Conservation (phyloP, 2,797 vertebrate genomes). For the Oryzias dopingdopingensis region DNA sequence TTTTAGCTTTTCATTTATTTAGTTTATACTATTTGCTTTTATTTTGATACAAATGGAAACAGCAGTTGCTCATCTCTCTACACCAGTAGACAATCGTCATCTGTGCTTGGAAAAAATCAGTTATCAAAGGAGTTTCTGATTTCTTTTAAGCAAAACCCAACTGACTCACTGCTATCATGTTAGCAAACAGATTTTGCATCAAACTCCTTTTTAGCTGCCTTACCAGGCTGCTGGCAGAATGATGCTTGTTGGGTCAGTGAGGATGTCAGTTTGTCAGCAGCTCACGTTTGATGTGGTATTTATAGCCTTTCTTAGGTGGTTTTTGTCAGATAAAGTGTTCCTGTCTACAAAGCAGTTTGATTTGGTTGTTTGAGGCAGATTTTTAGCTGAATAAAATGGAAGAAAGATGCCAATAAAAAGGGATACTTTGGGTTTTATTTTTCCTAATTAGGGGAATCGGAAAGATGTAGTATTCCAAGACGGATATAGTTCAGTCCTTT, state of each 20-base stretch:
- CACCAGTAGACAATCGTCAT: background rate
- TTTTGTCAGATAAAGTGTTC: background rate
- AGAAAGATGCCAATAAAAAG: background rate
- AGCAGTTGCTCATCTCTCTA: background rate
- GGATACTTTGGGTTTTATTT: background rate
- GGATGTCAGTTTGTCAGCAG: background rate
- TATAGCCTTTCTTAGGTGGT: background rate
- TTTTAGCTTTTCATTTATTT: no score
- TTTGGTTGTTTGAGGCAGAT: background rate
- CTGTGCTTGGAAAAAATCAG: background rate
- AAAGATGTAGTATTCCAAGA: slow-evolving; percentile 5
- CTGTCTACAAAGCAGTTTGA: background rate
- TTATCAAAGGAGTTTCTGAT: background rate
- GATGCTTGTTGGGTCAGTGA: background rate
- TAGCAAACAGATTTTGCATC: background rate
- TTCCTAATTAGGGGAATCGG: slow-evolving; percentile 7
- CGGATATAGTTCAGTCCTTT: background rate
- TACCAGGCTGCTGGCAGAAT: background rate
- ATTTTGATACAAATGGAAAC: background rate
- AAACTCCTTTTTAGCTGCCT: background rate
- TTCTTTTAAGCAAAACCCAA: background rate
- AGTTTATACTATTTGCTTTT: no score
- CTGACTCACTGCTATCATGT: background rate
- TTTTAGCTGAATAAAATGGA: background rate
- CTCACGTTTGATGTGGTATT: background rate